A percentile compares a stretch with the other conserved stretches of the same genome.
These are phyloP conservation scores for Mnemiopsis leidyi DNA, from an alignment of 37 sponge, comb jelly and placozoan species.

Conservation along the genomic window DNA sequence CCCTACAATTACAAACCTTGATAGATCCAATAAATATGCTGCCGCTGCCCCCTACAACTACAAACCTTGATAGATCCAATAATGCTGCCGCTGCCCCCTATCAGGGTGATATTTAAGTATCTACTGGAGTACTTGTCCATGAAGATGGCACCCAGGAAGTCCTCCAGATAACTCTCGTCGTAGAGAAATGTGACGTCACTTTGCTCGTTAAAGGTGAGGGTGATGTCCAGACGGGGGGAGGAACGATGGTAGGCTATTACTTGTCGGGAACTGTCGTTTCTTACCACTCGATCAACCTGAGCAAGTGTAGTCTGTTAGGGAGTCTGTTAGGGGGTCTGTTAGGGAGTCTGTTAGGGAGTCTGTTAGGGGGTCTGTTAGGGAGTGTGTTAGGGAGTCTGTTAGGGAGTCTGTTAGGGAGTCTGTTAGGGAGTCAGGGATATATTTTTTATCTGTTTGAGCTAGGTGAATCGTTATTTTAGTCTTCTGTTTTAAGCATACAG, in stretches of 20 bases:
- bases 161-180: conserved; percentile 16
- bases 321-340: background rate
- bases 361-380: no score
- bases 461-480: no score
- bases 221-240: conserved; percentile 29
- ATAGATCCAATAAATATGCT: conserved; percentile 26
- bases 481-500: no score
- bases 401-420: no score
- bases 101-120: background rate
- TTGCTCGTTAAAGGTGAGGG: conserved; percentile 30
- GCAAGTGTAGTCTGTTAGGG: no score
- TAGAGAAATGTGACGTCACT: background rate
- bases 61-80: conserved; percentile 2
- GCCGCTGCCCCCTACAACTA: background rate
- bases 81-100: conserved; percentile 16
- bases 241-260: conserved; percentile 33
- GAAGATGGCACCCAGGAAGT: background rate
- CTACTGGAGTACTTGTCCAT: conserved; percentile 33
- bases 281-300: background rate
- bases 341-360: no score
- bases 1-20: background rate
- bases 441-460: no score
- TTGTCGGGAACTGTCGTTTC: conserved; percentile 46
- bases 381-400: no score
- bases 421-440: no score